phyloP scores from a whole-genome alignment of 2,888 invertebrate genomes.

The Ctena decussata region DNA sequence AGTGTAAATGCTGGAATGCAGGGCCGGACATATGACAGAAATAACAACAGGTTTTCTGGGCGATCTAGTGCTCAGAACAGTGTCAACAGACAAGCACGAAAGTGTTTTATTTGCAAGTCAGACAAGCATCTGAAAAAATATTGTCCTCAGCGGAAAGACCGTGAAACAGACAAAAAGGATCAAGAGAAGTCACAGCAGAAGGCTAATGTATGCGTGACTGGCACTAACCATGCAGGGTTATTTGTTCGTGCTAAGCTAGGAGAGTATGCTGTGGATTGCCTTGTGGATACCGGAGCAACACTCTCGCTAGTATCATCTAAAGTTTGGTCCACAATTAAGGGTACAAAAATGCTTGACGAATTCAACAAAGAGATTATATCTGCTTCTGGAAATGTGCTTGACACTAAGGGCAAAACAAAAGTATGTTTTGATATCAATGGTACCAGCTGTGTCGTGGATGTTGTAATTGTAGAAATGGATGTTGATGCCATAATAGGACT shows the following conservation, averaged over 20 bases:
- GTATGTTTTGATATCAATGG: neutral
- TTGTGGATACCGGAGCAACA: neutral
- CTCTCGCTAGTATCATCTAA: neutral
- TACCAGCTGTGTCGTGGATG: neutral
- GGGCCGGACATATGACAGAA: neutral
- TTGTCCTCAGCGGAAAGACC: conserved; percentile 1
- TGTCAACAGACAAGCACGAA: neutral
- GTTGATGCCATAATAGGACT: conserved; percentile 25
- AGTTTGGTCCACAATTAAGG: neutral
- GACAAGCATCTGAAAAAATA: neutral
- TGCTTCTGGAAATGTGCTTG: neutral
- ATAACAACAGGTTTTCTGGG: neutral
- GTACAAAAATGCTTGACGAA: neutral
- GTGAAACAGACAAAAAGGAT: neutral
- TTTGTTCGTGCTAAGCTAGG: neutral
- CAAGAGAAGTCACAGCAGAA: neutral
- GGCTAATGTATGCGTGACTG: neutral
- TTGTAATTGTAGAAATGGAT: conserved; percentile 12
- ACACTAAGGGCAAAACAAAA: neutral
- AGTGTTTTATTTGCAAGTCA: neutral
- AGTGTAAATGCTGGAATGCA: too few relatives aligned
- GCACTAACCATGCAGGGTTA: neutral
- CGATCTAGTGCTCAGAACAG: neutral
- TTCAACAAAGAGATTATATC: neutral
- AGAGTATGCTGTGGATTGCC: neutral